These are phyloP conservation scores for Cheirogaleus medius DNA, from an alignment of 2,113 vertebrate genomes.

Conservation along the genomic window DNA sequence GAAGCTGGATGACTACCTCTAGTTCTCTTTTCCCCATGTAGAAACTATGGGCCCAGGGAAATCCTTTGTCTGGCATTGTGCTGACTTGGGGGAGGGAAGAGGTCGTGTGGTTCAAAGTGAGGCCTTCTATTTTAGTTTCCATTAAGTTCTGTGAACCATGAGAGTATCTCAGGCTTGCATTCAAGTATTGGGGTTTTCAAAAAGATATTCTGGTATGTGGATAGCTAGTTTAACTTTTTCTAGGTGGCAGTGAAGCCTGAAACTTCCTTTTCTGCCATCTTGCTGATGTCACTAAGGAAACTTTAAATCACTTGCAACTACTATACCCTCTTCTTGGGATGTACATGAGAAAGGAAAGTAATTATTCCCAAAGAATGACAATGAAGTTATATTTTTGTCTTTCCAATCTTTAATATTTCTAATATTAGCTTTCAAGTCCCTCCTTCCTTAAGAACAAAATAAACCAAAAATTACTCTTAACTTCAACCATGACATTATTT, in stretches of 20 bases:
- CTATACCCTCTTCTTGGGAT: background rate
- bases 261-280: background rate
- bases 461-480: background rate
- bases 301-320: background rate
- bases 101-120: background rate
- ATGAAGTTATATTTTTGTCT: background rate
- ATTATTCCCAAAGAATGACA: slow-evolving; percentile 31
- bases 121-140: background rate
- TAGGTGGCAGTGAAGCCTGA: background rate
- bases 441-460: background rate
- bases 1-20: background rate
- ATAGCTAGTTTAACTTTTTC: background rate
- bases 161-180: background rate
- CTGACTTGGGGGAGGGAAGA: background rate
- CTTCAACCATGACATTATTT: background rate
- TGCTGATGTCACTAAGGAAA: background rate
- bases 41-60: background rate
- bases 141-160: background rate
- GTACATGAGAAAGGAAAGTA: background rate
- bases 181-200: background rate
- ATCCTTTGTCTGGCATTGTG: background rate
- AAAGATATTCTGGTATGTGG: background rate
- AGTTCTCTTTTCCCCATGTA: background rate
- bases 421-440: background rate
- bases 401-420: background rate